Evolutionary conservation across 2,888 invertebrate species (phyloP).

Genomic region (Phengaris arion): DNA sequence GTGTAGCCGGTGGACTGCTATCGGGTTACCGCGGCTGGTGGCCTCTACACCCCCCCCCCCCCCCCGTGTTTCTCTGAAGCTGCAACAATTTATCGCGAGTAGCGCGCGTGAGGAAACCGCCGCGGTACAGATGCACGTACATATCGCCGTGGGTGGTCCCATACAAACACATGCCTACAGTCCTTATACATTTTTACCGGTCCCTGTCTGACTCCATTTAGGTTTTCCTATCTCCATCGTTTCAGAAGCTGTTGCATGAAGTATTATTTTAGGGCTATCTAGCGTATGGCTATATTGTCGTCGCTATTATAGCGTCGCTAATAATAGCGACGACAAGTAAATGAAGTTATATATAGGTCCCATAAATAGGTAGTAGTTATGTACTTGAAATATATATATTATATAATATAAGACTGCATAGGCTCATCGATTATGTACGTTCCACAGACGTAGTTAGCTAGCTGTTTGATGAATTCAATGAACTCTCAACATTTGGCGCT

Average conservation of each 20-base stretch:
- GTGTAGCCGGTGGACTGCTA: background rate
- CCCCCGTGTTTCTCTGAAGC: background rate
- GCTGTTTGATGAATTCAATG: no score
- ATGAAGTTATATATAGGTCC: no score
- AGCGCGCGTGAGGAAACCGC: slow-evolving; percentile 15
- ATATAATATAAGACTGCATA: no score
- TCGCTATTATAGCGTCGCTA: no score
- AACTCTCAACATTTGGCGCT: background rate
- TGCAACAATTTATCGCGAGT: slow-evolving; percentile 16
- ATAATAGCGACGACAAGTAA: no score
- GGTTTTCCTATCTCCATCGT: background rate
- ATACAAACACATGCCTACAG: background rate
- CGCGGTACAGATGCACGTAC: slow-evolving; percentile 9
- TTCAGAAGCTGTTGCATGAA: background rate
- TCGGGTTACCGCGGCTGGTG: slow-evolving; percentile 15
- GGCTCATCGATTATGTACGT: no score
- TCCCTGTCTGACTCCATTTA: background rate
- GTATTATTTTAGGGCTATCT: no score
- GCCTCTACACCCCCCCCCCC: background rate
- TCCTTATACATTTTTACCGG: background rate
- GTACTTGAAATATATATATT: no score
- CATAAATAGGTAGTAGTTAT: no score
- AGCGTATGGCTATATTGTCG: no score
- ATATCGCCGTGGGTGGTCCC: slow-evolving; percentile 24
- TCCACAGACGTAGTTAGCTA: no score